Base-by-base conservation (phyloP, 2,888 invertebrate species). In the Temnothorax rugatulus region DNA sequence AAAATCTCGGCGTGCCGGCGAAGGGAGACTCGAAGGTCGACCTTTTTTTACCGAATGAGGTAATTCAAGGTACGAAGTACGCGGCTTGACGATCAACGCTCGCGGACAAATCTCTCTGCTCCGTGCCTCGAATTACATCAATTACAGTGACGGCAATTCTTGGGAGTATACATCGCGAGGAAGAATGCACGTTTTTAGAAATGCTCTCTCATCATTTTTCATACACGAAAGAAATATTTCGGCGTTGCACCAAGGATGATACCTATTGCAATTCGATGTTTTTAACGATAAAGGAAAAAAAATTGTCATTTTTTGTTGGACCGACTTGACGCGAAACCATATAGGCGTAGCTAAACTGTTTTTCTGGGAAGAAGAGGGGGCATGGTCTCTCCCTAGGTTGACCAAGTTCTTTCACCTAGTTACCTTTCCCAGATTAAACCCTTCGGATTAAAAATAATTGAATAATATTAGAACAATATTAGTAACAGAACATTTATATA, bases 11-110 rank as follows among this genome's bases (percentile, higher is more conserved):
- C 13, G 73, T 9, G 18, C 13, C 21, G 15, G 11, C 34, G 44
- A 74, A 63, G 74, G 47, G 41, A 63, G 34, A 25, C 61, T 41
- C 63, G 64, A 82, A 74, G 82, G 82, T 74, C 82, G 34, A 41
- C 15, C 41, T 63, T 77, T 66, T 77, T 68, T 68, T 41, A 47
- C 13, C 52, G 54, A 68, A 13, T 54, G 25, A 52, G 47, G 11
- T 41, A n/a, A 41, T 25, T 52, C 68, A 52, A 76, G 38, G 9
- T 66, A 50, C 8, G 25, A 68, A 29, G n/a, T n/a, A 29, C 13
- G 18, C 68, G 41, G 41, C 18, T 13, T 41, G 41, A 68, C 68
- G 41, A 76, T 64, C n/a, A 18, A 50, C 54, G 21, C 13, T 54
- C n/a, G 29, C n/a, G 7, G n/a, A 68, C 68, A 21, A 34, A 50